phyloP scores from a whole-genome alignment of 2,888 invertebrate genomes.

The Nymphalis polychloros region DNA sequence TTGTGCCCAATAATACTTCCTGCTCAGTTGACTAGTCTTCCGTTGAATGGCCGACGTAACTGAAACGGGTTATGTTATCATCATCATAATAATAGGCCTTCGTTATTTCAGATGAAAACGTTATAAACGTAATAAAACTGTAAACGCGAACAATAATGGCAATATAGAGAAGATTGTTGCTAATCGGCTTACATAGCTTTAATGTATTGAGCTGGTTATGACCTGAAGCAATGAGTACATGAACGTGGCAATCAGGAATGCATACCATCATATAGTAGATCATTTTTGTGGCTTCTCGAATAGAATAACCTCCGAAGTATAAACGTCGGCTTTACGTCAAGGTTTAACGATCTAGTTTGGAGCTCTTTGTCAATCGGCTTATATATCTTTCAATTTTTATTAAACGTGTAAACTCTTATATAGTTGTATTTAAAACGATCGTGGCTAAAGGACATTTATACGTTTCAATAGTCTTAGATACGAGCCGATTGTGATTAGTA shows the following conservation, averaged over 20 bases:
- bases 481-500: too few species aligned
- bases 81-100: background rate
- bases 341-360: background rate
- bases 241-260: background rate
- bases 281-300: conserved; percentile 4
- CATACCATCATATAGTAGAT: background rate
- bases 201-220: conserved; percentile 5
- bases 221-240: background rate
- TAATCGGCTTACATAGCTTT: conserved; percentile 4
- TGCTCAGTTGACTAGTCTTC: too few species aligned
- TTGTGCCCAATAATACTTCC: too few species aligned
- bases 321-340: background rate
- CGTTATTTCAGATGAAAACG: conserved; percentile 3
- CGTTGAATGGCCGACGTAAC: background rate
- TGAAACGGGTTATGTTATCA: background rate
- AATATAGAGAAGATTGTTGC: conserved; percentile 10
- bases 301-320: background rate
- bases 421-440: too few species aligned
- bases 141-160: conserved; percentile 18
- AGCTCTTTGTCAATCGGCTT: background rate
- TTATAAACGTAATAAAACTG: conserved; percentile 13
- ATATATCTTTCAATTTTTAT: too few species aligned
- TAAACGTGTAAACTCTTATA: too few species aligned
- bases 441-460: too few species aligned
- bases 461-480: too few species aligned